Evolutionary conservation across 2,888 invertebrate genomes (phyloP), one percentile per base, ranked within the genome.

Genomic region (Ichneumoninae sp.): DNA sequence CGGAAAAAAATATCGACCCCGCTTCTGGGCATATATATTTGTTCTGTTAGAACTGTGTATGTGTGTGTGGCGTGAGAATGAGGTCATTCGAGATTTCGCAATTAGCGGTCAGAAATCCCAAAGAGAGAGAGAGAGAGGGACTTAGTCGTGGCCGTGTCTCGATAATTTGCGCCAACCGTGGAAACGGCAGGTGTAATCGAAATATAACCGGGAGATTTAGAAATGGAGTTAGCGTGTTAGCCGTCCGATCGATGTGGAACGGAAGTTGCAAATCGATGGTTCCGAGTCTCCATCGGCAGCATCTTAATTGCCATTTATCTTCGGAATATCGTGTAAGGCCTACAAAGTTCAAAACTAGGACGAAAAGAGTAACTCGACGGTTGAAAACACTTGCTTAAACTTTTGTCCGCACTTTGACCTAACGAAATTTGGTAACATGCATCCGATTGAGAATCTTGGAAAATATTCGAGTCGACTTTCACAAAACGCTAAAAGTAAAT

Each of bases 61-160:
- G 19, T 19, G 40, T 33, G 36, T 30, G 73, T 47, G 52, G 69
- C 84, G 81, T 84, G 81, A 78, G 84, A 84, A 81, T 68, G 66
- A 78, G 81, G 84, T 78, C 74, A 63, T 69, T 69, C 63, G 33
- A 36, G 77, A 81, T 81, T 84, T 81, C 81, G 83, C 73, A 84
- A 84, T 84, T 80, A 76, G 71, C 76, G 75, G 75, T 76, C 68
- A 71, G 68, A 78, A 83, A 60, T 36, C 63, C 52, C 44, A 57
- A 70, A 79, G 40, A 10, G 10, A 40, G 10, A 40, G 40, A 36
- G 36, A 36, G 36, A 8, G 36, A 69, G 66, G 19, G 30, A 68
- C 47, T 19, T 26, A 66, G 57, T 54, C n/a, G 26, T 8, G 5
- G 33, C 30, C 44, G 57, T 78, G 47, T 60, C 57, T 16, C 60